Evolutionary conservation across 2,888 invertebrate species (phyloP).

Genomic region (Acronicta alni): DNA sequence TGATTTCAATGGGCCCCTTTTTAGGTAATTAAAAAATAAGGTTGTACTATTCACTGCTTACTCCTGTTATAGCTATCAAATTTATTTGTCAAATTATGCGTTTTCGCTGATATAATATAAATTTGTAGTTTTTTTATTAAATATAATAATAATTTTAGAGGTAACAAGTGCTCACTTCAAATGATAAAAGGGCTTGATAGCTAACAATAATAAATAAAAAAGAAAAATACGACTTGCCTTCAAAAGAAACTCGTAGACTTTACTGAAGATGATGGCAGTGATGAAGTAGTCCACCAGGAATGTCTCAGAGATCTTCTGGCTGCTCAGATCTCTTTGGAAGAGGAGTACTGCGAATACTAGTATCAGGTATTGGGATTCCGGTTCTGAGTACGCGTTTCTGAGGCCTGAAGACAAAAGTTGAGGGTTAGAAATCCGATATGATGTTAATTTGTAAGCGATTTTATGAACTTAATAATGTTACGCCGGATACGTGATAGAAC

Average conservation of each 20-base stretch:
- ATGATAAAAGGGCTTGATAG: too few species aligned
- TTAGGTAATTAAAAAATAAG: too few species aligned
- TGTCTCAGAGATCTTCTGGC: conserved; percentile 92
- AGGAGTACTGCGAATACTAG: conserved; percentile 96
- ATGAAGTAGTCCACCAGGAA: conserved; percentile 98
- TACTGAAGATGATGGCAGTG: conserved; percentile 95
- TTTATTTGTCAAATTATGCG: too few species aligned
- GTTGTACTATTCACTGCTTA: too few species aligned
- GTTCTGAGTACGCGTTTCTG: conserved; percentile 96
- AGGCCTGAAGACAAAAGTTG: conserved; percentile 86
- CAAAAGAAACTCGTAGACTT: conserved; percentile 97
- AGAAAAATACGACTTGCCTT: conserved; percentile 90
- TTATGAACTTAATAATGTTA: too few species aligned
- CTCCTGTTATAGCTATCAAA: too few species aligned
- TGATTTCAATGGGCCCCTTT: too few species aligned
- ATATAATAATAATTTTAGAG: too few species aligned
- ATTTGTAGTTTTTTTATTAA: too few species aligned
- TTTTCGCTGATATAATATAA: too few species aligned
- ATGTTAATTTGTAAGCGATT: background rate
- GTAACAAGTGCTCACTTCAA: too few species aligned
- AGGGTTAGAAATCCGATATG: background rate
- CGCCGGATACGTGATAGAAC: too few species aligned
- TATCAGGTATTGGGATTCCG: conserved; percentile 97
- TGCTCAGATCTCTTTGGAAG: conserved; percentile 94
- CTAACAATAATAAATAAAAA: background rate